Evolutionary conservation across 35 echinoderm and acorn worm genomes (phyloP), one percentile per base, ranked within the genome.

Genomic region (Amphiura filiformis): DNA sequence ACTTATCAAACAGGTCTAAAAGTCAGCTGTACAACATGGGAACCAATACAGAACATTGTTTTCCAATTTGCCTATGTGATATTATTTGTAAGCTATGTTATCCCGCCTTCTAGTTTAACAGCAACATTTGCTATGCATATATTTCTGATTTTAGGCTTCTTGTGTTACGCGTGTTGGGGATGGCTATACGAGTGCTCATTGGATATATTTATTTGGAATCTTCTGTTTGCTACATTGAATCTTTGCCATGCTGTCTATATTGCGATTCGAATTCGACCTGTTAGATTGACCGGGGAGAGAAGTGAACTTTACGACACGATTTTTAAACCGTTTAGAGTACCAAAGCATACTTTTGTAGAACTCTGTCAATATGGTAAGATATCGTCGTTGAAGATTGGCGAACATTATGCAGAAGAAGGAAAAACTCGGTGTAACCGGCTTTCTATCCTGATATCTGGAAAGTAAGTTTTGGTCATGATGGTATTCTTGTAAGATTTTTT

Each of bases 401-500:
- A 99, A 80, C 87, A 94, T 85, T 98, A 99, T 79, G 93, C 96
- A 22, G 90, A 92, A 32, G 93, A 99, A 82, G 93, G 93, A 20
- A 92, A 86, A 47, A 92, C 96, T 31, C 65, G 78, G 35, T 90
- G 87, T 36, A 88, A 86, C 39, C 78, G 90, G 22, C 84, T 99
- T 3, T 94, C 93, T 11, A 83, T 99, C 33, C 49, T 99, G 14
- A 61, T 99, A 64, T 84, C 87, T 38, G 96, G 96, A 92, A 99
- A 95, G 96, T 99, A 92, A 92, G 93, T 84, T 56, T 33, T 13
- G 2, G 32, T 0, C 33, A 28, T 36, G 23, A 31, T 70, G 33
- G 5, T 32, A 32, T 13, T 30, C 65, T 26, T 22, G 65, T 75
- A 26, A 30, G 65, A 75, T 30, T 75, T 7, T 75, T 0, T 30